Conservation (phyloP, 2,888 invertebrate genomes). For the Escarpia spicata region DNA sequence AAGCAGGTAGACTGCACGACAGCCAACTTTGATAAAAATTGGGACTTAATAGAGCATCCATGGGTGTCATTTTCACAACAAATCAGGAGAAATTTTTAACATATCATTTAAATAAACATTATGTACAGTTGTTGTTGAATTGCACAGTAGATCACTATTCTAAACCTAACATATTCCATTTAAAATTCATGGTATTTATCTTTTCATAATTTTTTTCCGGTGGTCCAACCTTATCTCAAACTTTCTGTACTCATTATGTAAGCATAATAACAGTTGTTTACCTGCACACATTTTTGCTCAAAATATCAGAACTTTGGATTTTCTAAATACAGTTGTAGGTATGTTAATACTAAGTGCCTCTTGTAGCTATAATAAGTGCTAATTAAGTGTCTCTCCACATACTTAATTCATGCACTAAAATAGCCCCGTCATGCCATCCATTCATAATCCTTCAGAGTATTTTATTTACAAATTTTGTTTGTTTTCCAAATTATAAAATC, state of each 20-base stretch:
- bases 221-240: neutral
- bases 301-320: neutral
- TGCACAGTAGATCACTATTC: too few relatives aligned
- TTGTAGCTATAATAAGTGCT: neutral
- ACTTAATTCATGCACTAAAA: neutral
- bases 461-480: neutral
- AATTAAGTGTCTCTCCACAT: neutral
- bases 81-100: too few relatives aligned
- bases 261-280: neutral
- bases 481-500: neutral
- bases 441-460: neutral
- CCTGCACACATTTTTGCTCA: neutral
- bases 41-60: too few relatives aligned
- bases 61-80: too few relatives aligned
- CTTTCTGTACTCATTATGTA: neutral
- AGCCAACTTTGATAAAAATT: too few relatives aligned
- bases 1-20: too few relatives aligned
- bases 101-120: too few relatives aligned
- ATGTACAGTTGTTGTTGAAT: too few relatives aligned
- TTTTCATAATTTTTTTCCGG: neutral
- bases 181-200: neutral
- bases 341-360: neutral
- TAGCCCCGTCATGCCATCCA: neutral
- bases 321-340: neutral
- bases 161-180: neutral